phyloP scores from a whole-genome alignment of 1,140 invertebrate species.

The Melanaphis sacchari region DNA sequence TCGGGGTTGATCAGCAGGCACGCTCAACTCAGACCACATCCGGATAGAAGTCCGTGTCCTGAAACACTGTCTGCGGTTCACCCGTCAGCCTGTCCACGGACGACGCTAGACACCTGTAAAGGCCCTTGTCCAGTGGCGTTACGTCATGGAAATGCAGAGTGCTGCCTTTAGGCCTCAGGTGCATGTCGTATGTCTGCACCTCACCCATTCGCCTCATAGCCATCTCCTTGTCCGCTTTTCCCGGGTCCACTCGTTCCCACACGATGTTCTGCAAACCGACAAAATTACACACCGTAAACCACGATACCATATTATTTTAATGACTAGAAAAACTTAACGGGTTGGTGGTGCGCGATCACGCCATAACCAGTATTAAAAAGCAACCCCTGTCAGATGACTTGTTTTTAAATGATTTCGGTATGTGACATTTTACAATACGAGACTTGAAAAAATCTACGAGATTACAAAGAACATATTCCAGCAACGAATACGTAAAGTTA shows the following conservation, averaged over 20 bases:
- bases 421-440: not conserved
- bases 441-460: not conserved
- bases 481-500: not conserved
- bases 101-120: conserved; percentile 62
- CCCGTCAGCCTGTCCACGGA: conserved; percentile 59
- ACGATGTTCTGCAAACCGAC: conserved; percentile 60
- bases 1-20: not conserved
- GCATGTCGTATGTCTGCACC: conserved; percentile 60
- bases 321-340: accelerated
- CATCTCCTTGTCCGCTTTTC: conserved; percentile 59
- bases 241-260: conserved; percentile 62
- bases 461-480: not conserved
- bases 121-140: conserved; percentile 60
- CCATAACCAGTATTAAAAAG: too few species aligned
- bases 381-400: not conserved
- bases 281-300: not conserved
- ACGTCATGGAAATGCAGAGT: conserved; percentile 60
- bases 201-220: conserved; percentile 60
- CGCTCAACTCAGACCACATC: not conserved
- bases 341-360: too few species aligned
- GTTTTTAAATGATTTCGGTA: not conserved
- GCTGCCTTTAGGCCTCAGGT: conserved; percentile 60
- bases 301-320: not conserved
- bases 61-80: conserved; percentile 60
- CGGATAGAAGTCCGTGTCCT: conserved; percentile 62